Evolutionary conservation across 2,888 invertebrate species (phyloP).

Genomic region (Diarsia mendica): DNA sequence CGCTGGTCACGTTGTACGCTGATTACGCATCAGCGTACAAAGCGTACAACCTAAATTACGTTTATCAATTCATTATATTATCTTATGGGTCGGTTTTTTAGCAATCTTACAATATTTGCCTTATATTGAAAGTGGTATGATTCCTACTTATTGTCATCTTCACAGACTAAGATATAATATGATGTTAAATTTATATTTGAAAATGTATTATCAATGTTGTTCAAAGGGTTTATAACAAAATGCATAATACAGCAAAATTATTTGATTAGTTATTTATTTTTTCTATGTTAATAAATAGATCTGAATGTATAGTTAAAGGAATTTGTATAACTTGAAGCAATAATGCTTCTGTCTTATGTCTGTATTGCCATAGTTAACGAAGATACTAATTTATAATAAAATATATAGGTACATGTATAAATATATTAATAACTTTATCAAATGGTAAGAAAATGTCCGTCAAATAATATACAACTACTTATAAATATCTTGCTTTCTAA

Average conservation of each 20-base stretch:
- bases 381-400: slow-evolving; percentile 46
- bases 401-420: slow-evolving; percentile 33
- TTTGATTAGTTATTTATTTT: slow-evolving; percentile 57
- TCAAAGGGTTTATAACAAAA: slow-evolving; percentile 46
- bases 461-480: slow-evolving; percentile 52
- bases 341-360: slow-evolving; percentile 75
- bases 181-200: slow-evolving; percentile 7
- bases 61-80: slow-evolving; percentile 7
- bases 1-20: not conserved
- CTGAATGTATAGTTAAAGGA: slow-evolving; percentile 75
- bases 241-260: slow-evolving; percentile 44
- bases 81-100: slow-evolving; percentile 11
- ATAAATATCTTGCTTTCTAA: slow-evolving; percentile 35
- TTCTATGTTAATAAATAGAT: slow-evolving; percentile 72
- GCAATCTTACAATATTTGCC: slow-evolving; percentile 1
- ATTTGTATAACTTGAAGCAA: slow-evolving; percentile 75
- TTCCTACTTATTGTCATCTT: slow-evolving; percentile 3
- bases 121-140: not conserved
- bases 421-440: slow-evolving; percentile 39
- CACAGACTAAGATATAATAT: slow-evolving; percentile 15
- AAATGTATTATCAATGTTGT: slow-evolving; percentile 21
- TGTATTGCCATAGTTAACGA: slow-evolving; percentile 64
- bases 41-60: slow-evolving; percentile 16
- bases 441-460: slow-evolving; percentile 55
- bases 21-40: too few species aligned